A percentile compares a stretch with the other conserved stretches of the same genome.
phyloP scores from a whole-genome alignment of 2,797 vertebrate genomes.

The Brachyrhaphis roseni region DNA sequence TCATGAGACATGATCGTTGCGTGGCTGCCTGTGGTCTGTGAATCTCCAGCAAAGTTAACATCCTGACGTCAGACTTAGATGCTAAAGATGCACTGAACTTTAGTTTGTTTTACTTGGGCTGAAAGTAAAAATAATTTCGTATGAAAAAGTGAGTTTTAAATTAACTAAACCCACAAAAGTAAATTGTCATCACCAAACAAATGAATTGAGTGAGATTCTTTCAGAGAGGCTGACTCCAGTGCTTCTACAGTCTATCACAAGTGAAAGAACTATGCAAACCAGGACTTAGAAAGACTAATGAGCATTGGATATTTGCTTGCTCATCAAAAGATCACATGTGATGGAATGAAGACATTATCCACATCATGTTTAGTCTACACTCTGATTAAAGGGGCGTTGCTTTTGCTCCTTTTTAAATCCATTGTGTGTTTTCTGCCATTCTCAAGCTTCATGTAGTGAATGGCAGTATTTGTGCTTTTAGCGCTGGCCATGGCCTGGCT shows the following conservation, averaged over 20 bases:
- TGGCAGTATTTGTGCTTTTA: constrained; percentile 55
- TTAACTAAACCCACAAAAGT: not conserved
- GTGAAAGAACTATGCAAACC: not conserved
- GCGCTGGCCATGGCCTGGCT: constrained; percentile 61
- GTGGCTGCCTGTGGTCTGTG: not conserved
- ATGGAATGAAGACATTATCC: constrained; percentile 27
- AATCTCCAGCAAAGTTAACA: not conserved
- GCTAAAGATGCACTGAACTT: not conserved
- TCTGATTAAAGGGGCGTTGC: constrained; percentile 52
- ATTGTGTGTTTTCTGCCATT: constrained; percentile 50
- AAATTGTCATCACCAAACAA: not conserved
- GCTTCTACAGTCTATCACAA: not conserved
- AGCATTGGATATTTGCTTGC: not conserved
- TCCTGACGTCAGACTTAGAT: not conserved
- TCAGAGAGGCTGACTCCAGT: not conserved
- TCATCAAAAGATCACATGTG: constrained; percentile 21
- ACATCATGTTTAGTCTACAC: constrained; percentile 34
- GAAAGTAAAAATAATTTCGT: not conserved
- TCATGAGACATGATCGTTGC: not conserved
- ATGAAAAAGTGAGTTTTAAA: not conserved
- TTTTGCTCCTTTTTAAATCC: constrained; percentile 37
- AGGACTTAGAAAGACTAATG: not conserved
- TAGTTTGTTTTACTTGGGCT: not conserved
- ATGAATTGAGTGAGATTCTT: not conserved
- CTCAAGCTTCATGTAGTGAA: constrained; percentile 57